A percentile compares a stretch with the other conserved stretches of the same genome.
These are phyloP conservation scores for Gasteruption jaculator DNA, from an alignment of 2,888 invertebrate species.

Conservation along the genomic window DNA sequence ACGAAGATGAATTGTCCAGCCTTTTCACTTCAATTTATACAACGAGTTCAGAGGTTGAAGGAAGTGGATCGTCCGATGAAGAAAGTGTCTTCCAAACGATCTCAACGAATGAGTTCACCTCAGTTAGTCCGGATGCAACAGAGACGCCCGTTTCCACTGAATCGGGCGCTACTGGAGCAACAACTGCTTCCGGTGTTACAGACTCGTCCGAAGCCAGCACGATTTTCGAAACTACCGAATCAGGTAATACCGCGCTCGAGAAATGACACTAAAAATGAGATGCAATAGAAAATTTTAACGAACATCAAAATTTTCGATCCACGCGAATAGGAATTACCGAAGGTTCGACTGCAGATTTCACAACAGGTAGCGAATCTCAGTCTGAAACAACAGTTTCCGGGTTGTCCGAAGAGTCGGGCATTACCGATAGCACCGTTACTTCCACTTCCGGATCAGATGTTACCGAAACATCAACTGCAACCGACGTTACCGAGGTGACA, in stretches of 20 bases:
- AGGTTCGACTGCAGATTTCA: too few species aligned
- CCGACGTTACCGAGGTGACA: constrained; percentile 6
- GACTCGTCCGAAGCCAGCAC: constrained; percentile 18
- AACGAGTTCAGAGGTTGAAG: constrained; percentile 30
- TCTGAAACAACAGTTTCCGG: too few species aligned
- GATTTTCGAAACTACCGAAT: constrained; percentile 9
- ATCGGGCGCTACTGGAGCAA: constrained; percentile 12
- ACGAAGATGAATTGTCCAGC: constrained; percentile 26
- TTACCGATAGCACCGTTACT: constrained; percentile 12
- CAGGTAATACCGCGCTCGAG: too few species aligned
- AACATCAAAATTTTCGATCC: too few species aligned
- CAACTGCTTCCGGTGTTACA: constrained; percentile 8
- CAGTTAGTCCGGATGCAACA: constrained; percentile 20
- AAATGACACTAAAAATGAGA: too few species aligned
- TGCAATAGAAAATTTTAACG: too few species aligned
- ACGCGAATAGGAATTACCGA: too few species aligned
- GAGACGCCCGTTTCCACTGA: constrained; percentile 15
- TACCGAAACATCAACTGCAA: constrained; percentile 20
- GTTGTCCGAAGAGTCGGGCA: too few species aligned
- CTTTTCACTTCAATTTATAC: constrained; percentile 17
- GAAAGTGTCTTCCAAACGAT: constrained; percentile 12
- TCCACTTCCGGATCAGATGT: constrained; percentile 21
- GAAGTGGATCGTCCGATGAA: constrained; percentile 35
- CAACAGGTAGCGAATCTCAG: too few species aligned
- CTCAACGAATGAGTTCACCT: constrained; percentile 17